A percentile compares a stretch with the other conserved stretches of the same genome.
phyloP scores from a whole-genome alignment of 2,113 vertebrate genomes.

The Orthonyx spaldingii region DNA sequence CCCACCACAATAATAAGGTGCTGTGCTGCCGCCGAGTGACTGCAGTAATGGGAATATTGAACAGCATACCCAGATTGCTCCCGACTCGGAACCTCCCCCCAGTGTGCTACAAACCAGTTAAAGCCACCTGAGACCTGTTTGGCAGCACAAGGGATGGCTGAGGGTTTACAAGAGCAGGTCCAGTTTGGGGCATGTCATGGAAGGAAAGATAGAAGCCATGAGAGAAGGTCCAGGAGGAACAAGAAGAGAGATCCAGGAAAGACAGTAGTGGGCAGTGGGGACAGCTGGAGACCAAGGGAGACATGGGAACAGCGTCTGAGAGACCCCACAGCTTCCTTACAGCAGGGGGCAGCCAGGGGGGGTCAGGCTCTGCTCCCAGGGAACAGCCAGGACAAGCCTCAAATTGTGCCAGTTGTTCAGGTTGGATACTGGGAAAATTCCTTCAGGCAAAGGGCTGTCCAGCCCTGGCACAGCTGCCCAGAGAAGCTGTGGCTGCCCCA shows the following conservation, averaged over 20 bases:
- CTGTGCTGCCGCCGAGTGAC: neutral
- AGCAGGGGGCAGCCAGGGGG: neutral
- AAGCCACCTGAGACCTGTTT: neutral
- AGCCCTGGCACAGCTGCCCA: neutral
- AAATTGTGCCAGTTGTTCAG: neutral
- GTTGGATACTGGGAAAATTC: neutral
- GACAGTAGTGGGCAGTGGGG: neutral
- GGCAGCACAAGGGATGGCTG: neutral
- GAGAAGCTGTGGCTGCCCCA: neutral
- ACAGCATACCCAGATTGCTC: neutral
- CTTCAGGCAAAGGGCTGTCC: neutral
- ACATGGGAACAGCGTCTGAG: neutral
- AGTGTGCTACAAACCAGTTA: too few species aligned
- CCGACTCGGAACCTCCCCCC: accelerated
- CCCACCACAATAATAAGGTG: neutral
- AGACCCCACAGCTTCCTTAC: neutral
- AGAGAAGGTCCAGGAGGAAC: neutral
- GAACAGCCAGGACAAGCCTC: neutral
- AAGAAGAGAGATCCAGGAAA: neutral
- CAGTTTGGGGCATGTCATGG: accelerated
- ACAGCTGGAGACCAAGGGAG: neutral
- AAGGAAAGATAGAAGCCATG: accelerated
- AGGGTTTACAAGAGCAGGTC: neutral
- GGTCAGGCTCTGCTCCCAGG: accelerated
- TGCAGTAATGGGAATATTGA: neutral